Conservation (phyloP, 2,113 vertebrate genomes). For the Microcebus jonahi region DNA sequence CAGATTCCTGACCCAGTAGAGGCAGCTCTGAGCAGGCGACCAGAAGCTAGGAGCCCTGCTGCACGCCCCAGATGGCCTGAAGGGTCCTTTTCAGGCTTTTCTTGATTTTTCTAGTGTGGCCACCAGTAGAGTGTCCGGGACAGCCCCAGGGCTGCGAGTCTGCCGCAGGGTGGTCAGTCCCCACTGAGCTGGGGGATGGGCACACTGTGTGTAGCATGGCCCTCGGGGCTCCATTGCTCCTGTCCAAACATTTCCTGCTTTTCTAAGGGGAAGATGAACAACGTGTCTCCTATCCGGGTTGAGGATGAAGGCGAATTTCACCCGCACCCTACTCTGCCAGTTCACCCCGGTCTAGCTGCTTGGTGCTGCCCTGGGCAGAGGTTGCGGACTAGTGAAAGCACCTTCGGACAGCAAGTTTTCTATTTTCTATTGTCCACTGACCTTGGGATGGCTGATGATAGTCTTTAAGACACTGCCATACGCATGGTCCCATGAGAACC, state of each 20-base stretch:
- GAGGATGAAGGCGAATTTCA: not conserved
- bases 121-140: too few species aligned
- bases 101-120: not conserved
- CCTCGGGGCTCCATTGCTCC: not conserved
- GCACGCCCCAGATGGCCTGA: not conserved
- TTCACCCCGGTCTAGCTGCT: not conserved
- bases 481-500: accelerated
- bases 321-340: accelerated
- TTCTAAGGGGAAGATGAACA: not conserved
- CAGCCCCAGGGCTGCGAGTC: not conserved
- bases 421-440: not conserved
- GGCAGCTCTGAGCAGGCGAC: not conserved
- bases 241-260: not conserved
- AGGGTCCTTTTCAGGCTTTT: not conserved
- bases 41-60: not conserved
- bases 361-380: not conserved
- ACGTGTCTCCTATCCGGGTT: not conserved
- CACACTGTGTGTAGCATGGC: not conserved
- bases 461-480: not conserved
- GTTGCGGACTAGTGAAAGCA: not conserved
- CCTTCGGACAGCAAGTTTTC: not conserved
- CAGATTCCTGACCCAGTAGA: not conserved
- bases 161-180: not conserved
- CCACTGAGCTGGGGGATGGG: not conserved
- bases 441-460: not conserved